These are phyloP conservation scores for Thelaira solivaga DNA, from an alignment of 2,888 invertebrate species.

Conservation along the genomic window DNA sequence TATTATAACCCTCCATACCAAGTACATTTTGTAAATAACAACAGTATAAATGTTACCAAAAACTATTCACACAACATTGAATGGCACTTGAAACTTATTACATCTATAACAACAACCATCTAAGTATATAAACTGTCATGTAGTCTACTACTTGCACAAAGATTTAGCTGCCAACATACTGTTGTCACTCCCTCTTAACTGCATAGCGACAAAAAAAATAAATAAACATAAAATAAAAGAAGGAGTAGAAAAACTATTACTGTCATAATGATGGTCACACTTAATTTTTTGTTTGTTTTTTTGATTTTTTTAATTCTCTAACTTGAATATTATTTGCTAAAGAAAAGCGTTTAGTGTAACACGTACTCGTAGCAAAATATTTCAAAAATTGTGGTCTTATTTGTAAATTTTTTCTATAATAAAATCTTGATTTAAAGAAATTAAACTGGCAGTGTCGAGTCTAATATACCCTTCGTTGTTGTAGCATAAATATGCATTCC, in stretches of 20 bases:
- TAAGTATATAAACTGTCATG: neutral
- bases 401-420: too few species aligned
- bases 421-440: too few species aligned
- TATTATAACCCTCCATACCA: neutral
- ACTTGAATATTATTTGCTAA: too few species aligned
- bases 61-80: constrained; percentile 35
- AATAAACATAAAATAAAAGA: neutral
- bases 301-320: too few species aligned
- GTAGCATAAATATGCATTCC: too few species aligned
- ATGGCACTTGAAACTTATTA: constrained; percentile 38
- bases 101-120: neutral
- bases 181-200: neutral
- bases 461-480: too few species aligned
- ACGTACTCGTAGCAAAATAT: too few species aligned
- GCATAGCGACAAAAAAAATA: neutral
- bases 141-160: neutral
- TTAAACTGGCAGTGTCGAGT: too few species aligned
- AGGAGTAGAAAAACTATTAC: neutral
- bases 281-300: neutral
- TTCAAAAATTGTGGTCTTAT: too few species aligned
- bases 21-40: neutral
- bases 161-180: constrained; percentile 7
- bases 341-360: too few species aligned
- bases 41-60: constrained; percentile 9
- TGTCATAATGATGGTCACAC: constrained; percentile 18